Conservation (phyloP, 2,113 vertebrate genomes). For the Mesembrinibis cayennensis region DNA sequence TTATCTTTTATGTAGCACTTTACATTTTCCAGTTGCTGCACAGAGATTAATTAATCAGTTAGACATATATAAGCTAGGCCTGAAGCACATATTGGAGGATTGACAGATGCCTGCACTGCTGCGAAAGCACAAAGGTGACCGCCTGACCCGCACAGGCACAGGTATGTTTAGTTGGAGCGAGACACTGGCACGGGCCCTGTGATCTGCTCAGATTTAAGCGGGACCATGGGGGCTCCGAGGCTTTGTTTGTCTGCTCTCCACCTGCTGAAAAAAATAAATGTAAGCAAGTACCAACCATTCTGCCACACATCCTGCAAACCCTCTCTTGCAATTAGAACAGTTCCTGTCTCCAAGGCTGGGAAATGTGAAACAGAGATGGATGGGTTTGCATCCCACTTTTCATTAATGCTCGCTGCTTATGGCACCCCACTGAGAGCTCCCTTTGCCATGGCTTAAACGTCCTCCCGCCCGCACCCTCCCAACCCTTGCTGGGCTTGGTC, state of each 20-base stretch:
- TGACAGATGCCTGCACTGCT: background rate
- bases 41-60: slow-evolving; percentile 63
- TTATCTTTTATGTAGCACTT: slow-evolving; percentile 62
- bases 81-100: background rate
- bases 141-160: background rate
- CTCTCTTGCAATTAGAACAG: background rate
- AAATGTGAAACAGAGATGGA: background rate
- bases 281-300: background rate
- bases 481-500: background rate
- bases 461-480: fast-evolving
- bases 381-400: background rate
- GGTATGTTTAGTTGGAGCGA: background rate
- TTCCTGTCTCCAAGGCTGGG: background rate
- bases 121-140: background rate
- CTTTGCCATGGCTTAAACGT: background rate
- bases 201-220: background rate
- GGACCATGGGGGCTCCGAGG: fast-evolving
- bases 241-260: background rate
- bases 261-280: fast-evolving
- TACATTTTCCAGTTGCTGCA: slow-evolving; percentile 57
- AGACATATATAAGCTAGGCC: background rate
- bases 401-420: fast-evolving
- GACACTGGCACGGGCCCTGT: fast-evolving
- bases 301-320: background rate
- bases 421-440: background rate